Evolutionary conservation across 2,113 vertebrate species (phyloP).

Genomic region (Anthoscopus minutus): DNA sequence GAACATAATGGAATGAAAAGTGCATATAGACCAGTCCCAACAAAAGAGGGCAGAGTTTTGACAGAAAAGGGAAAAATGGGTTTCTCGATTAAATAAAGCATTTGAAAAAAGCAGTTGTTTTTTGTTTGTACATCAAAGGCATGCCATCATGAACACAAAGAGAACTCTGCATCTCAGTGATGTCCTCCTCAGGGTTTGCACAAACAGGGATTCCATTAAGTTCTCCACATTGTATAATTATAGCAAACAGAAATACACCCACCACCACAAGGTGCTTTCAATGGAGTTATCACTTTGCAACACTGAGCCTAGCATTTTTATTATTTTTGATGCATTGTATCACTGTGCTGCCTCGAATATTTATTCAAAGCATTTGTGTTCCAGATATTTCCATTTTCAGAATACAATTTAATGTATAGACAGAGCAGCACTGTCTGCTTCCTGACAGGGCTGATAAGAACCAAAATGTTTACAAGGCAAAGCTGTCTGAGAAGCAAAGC

Average conservation of each 20-base stretch:
- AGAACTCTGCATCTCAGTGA: not conserved
- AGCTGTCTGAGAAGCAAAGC: not conserved
- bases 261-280: not conserved
- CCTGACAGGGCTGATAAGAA: constrained; percentile 29
- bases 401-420: constrained; percentile 37
- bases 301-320: not conserved
- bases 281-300: not conserved
- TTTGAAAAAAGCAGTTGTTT: not conserved
- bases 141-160: not conserved
- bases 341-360: not conserved
- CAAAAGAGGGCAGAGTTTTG: not conserved
- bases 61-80: not conserved
- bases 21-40: not conserved
- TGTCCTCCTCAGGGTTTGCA: not conserved
- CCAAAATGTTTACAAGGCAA: not conserved
- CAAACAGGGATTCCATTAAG: not conserved
- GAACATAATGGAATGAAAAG: not conserved
- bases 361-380: constrained; percentile 23
- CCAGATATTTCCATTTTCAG: constrained; percentile 21
- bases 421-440: constrained; percentile 8
- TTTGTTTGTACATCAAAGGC: not conserved
- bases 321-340: constrained; percentile 17
- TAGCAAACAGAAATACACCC: not conserved
- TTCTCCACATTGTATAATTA: not conserved
- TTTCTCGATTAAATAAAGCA: not conserved